Base-by-base conservation (phyloP, 1,140 invertebrate genomes). In the Streblospio benedicti region DNA sequence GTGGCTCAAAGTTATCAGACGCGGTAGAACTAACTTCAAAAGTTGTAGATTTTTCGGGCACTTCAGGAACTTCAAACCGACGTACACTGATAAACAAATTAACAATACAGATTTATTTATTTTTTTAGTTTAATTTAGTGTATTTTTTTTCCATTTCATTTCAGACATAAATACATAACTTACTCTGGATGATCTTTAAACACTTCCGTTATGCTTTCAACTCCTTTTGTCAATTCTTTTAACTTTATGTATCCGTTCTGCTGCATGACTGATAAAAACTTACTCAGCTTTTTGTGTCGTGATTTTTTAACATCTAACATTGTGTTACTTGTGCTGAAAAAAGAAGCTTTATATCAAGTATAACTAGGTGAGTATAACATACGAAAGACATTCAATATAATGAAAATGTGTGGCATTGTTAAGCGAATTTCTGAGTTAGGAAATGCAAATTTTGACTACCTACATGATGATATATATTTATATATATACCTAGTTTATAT, bases 241-340 rank as follows among this genome's bases (percentile, higher is more conserved):
- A 88, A 81, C 44, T 81, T 79, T 44, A 89, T 78, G 43, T 87
- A 74, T 4, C 83, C 84, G 67, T 85, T 79, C 18, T 73, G 67
- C 58, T 78, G 75, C 81, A 85, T 84, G 63, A 71, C 69, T 23
- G 81, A 76, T 54, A 93, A 76, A 75, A 77, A 77, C 41, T 68
- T 86, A 6, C 88, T 87, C 53, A 96, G 75, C 76, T 94, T 95
- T 79, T 94, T 94, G 70, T 85, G 91, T 20, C 83, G 85, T 14
- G 90, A 89, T 73, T 92, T 93, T 72, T 94, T 96, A 1, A 94
- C 81, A 73, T 94, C 91, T 38, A 95, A 75, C 14, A 75, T 65
- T 44, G 65, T 61, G 20, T 80, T 77, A 4, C 82, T 65, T 1
- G 87, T 87, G 72, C 87, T 68, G 53, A n/a, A 67, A 64, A 55